Evolutionary conservation across 2,113 vertebrate species (phyloP), one percentile per base, ranked within the genome.

Genomic region (Corvus cornix): DNA sequence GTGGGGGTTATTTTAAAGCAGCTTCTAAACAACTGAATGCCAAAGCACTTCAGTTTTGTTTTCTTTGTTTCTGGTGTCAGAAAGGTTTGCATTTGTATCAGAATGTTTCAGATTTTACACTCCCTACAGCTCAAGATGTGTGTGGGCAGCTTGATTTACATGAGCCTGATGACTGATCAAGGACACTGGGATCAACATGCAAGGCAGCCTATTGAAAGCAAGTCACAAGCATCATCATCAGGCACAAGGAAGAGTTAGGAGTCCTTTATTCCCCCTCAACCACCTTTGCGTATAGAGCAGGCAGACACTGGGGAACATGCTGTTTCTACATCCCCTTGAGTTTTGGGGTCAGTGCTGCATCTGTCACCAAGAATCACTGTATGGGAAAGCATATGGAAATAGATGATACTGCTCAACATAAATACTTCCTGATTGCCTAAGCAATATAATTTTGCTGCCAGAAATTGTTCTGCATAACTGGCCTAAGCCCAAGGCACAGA

Each of bases 1-100:
- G 4, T 17, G 8, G 20, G n/a, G 9, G 70, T 39, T 77, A 84
- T 95, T 93, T 95, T 58, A 92, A 90, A 90, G 66, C 46, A 95
- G 73, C 30, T 81, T 84, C 90, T 95, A 66, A 87, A 75, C 31
- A 90, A 31, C 17, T 79, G 39, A 91, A 73, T 79, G 64, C 35
- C 41, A 63, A 91, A 84, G 49, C 44, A 64, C 56, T 84, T 85
- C 28, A 79, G 31, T 58, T 93, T 77, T 85, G 18, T 69, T 75
- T 75, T 67, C 83, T 62, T 88, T 81, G 33, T 76, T 94, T 86
- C 73, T 77, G 28, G 74, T 89, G 48, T 90, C 81, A 93, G 74
- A 72, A 87, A 55, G 51, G 80, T 83, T 59, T 79, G 24, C 16
- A 75, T 87, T 90, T 87, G 30, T 49, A 66, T 55, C n/a, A 68